Percentiles rank a stretch among this genome's conserved stretches.
Conservation (phyloP, 2,888 invertebrate genomes). For the Patella depressa region DNA sequence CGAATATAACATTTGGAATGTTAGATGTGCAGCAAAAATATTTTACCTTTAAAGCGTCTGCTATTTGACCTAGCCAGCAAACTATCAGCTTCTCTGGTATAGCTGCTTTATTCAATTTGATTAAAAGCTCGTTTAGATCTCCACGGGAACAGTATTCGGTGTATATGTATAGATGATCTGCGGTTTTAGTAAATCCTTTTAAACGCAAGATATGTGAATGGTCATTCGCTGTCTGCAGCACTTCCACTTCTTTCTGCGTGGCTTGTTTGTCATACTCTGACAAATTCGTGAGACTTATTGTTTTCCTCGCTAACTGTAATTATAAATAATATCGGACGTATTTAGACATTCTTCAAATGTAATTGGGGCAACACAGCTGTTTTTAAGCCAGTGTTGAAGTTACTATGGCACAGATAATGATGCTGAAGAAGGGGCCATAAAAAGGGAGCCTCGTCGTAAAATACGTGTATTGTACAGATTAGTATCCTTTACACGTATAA, state of each 20-base stretch:
- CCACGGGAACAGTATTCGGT: constrained; percentile 73
- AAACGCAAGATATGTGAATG: constrained; percentile 26
- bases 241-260: constrained; percentile 68
- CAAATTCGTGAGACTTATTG: constrained; percentile 64
- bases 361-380: background rate
- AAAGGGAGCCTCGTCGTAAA: too few relatives aligned
- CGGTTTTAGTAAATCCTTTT: constrained; percentile 41
- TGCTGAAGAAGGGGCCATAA: too few relatives aligned
- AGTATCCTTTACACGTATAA: too few relatives aligned
- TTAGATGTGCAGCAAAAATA: too few relatives aligned
- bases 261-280: constrained; percentile 63
- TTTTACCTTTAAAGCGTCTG: constrained; percentile 46
- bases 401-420: too few relatives aligned
- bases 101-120: constrained; percentile 58
- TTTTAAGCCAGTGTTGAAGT: too few relatives aligned
- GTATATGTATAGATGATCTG: constrained; percentile 70
- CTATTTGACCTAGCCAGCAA: constrained; percentile 68
- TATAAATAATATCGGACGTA: background rate
- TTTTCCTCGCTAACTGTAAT: constrained; percentile 69
- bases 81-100: constrained; percentile 70
- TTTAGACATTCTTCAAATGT: background rate
- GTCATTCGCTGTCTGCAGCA: constrained; percentile 46
- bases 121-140: constrained; percentile 66
- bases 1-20: too few relatives aligned
- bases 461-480: too few relatives aligned